These are phyloP conservation scores for Acronicta leporina DNA, from an alignment of 2,888 invertebrate genomes.

Conservation along the genomic window DNA sequence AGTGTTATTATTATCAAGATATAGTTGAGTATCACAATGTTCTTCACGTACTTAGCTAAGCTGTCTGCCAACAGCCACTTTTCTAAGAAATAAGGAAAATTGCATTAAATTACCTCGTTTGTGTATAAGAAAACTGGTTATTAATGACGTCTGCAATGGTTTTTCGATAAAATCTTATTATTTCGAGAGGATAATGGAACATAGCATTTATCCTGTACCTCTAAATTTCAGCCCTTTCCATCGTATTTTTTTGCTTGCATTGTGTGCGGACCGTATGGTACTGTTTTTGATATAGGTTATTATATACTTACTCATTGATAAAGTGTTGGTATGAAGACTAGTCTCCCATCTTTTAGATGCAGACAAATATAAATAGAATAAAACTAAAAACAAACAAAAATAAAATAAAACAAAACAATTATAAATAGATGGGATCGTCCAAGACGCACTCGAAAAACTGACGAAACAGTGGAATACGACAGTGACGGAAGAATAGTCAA, in stretches of 20 bases:
- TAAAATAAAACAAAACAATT: no score
- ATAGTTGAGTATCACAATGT: slow-evolving; percentile 6
- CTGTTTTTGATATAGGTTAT: no score
- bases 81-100: slow-evolving; percentile 43
- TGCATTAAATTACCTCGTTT: slow-evolving; percentile 32
- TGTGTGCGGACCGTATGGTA: not conserved
- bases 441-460: no score
- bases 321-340: no score
- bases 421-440: no score
- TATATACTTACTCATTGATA: no score
- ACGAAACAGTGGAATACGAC: no score
- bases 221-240: not conserved
- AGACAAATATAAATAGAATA: no score
- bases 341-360: no score
- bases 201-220: not conserved
- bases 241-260: not conserved
- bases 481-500: no score
- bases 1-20: no score
- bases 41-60: not conserved
- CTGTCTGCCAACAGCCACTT: slow-evolving; percentile 11
- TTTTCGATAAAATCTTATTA: not conserved
- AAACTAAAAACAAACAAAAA: no score
- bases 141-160: slow-evolving; percentile 29
- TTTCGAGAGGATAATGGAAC: not conserved
- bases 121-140: slow-evolving; percentile 1